These are phyloP conservation scores for Trichonephila inaurata DNA, from an alignment of 1,140 invertebrate species.

Conservation along the genomic window DNA sequence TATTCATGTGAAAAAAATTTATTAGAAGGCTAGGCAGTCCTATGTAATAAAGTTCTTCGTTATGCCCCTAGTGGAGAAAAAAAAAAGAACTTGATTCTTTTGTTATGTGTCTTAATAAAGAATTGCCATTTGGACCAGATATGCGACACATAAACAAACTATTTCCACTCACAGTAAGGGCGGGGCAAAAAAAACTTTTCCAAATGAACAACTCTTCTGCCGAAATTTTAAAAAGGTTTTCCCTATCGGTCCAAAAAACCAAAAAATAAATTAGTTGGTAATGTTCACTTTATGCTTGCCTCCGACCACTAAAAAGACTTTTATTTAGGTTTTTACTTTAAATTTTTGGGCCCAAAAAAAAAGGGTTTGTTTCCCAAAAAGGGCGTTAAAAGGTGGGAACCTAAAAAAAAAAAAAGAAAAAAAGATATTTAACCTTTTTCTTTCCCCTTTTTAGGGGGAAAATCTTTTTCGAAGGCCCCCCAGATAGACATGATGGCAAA, in stretches of 20 bases:
- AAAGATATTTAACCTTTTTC: slow-evolving; percentile 26
- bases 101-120: slow-evolving; percentile 31
- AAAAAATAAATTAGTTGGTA: slow-evolving; percentile 55
- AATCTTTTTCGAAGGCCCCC: neutral
- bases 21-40: neutral
- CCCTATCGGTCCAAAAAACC: too few relatives aligned
- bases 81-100: neutral
- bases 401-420: slow-evolving; percentile 32
- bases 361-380: too few relatives aligned
- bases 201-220: slow-evolving; percentile 27
- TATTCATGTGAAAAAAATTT: neutral
- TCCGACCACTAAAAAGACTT: slow-evolving; percentile 57
- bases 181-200: too few relatives aligned
- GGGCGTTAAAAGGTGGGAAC: slow-evolving; percentile 34
- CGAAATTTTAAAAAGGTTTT: too few relatives aligned
- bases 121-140: slow-evolving; percentile 26
- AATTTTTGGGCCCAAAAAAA: too few relatives aligned
- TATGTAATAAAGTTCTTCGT: neutral
- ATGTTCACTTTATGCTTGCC: slow-evolving; percentile 50
- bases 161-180: slow-evolving; percentile 28
- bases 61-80: neutral
- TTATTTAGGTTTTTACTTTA: slow-evolving; percentile 46
- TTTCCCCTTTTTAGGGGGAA: slow-evolving; percentile 34
- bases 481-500: neutral
- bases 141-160: slow-evolving; percentile 38